phyloP scores from a whole-genome alignment of 2,888 invertebrate genomes.

The Tenodera sinensis region DNA sequence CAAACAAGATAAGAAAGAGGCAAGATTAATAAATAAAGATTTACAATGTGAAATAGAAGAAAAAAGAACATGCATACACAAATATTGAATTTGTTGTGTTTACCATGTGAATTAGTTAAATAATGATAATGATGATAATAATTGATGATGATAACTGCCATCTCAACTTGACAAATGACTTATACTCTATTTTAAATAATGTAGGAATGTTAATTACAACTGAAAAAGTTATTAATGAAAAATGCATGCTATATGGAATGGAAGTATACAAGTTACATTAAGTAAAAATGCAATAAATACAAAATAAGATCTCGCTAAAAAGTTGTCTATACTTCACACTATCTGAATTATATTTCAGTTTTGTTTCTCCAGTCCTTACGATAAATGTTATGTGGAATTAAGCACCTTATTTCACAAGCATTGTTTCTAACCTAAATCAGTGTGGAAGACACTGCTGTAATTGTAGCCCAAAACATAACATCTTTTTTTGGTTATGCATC shows the following conservation, averaged over 20 bases:
- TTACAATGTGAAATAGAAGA: too few species aligned
- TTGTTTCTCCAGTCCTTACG: background rate
- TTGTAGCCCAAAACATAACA: background rate
- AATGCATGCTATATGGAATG: background rate
- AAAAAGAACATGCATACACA: too few species aligned
- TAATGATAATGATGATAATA: too few species aligned
- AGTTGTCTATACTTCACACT: background rate
- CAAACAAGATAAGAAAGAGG: too few species aligned
- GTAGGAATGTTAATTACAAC: background rate
- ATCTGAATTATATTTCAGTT: background rate
- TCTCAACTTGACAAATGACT: background rate
- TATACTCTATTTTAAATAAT: background rate
- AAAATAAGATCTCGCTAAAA: background rate
- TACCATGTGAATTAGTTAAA: background rate
- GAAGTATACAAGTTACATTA: background rate
- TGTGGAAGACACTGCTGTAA: background rate
- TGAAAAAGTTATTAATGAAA: background rate
- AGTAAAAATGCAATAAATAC: background rate
- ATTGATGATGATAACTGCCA: background rate
- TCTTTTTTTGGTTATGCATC: background rate
- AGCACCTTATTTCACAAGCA: background rate
- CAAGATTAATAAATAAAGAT: too few species aligned
- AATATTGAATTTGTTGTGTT: too few species aligned
- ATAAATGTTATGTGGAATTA: background rate
- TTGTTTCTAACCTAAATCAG: background rate